phyloP scores from a whole-genome alignment of 2,797 vertebrate genomes.

The Zalophus californianus region DNA sequence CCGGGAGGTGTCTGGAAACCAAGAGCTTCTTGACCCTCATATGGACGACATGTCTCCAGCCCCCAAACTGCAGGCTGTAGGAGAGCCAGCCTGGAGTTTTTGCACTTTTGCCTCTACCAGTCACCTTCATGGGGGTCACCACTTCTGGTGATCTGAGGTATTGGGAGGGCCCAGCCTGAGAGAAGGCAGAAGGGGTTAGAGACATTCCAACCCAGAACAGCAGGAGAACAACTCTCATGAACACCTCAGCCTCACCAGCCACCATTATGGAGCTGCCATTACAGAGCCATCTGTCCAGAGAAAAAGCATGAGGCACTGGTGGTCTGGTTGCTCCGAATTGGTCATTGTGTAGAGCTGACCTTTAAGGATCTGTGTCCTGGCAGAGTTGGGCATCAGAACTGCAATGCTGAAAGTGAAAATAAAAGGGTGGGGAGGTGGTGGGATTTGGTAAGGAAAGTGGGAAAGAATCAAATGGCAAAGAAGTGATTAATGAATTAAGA shows the following conservation, averaged over 20 bases:
- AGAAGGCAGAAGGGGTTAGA: conserved; percentile 3
- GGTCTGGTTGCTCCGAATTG: neutral
- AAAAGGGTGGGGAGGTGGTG: neutral
- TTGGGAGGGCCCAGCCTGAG: neutral
- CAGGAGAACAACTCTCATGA: conserved; percentile 4
- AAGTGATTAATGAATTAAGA: neutral
- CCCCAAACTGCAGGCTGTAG: conserved; percentile 82
- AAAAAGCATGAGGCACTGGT: neutral
- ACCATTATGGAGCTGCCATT: neutral
- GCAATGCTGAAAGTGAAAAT: conserved; percentile 64
- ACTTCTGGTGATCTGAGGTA: conserved; percentile 73
- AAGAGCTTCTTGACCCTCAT: conserved; percentile 76
- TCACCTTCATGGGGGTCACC: conserved; percentile 80
- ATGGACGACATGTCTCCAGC: conserved; percentile 75
- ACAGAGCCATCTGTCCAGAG: neutral
- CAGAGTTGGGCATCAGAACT: neutral
- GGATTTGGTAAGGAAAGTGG: neutral
- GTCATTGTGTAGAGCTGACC: neutral
- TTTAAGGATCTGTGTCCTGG: neutral
- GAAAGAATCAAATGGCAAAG: neutral
- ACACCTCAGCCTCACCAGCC: neutral
- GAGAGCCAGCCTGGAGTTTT: conserved; percentile 68
- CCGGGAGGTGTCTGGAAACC: conserved; percentile 68
- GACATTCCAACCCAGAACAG: conserved; percentile 38
- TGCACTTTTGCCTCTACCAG: neutral